These are phyloP conservation scores for Eremophila alpestris DNA, from an alignment of 2,797 vertebrate genomes.

Conservation along the genomic window DNA sequence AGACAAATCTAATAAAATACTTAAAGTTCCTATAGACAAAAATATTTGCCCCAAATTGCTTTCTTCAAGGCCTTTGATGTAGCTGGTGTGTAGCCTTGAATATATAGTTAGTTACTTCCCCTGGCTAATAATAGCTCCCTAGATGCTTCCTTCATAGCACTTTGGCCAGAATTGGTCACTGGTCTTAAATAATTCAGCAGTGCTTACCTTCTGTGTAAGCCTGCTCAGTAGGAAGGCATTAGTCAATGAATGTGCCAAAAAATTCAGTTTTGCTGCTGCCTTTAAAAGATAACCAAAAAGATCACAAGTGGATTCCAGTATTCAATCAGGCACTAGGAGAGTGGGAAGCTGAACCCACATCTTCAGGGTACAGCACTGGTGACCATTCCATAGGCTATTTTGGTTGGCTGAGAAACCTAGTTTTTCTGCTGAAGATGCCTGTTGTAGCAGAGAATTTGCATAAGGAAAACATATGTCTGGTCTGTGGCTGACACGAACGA, in stretches of 20 bases:
- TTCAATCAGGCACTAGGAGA: not conserved
- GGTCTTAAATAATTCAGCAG: not conserved
- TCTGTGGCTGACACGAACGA: not conserved
- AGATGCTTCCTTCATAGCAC: not conserved
- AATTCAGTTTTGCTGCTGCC: not conserved
- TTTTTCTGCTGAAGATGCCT: not conserved
- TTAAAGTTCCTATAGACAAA: not conserved
- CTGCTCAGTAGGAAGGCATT: not conserved
- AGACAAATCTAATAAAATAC: not conserved
- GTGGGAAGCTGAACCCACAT: not conserved
- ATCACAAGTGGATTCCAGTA: not conserved
- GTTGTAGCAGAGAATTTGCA: not conserved
- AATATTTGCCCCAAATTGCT: not conserved
- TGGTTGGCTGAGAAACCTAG: not conserved
- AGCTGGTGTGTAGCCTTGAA: not conserved
- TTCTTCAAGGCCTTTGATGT: not conserved
- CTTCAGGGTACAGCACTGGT: not conserved
- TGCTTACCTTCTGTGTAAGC: not conserved
- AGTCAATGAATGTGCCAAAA: not conserved
- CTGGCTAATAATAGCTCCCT: not conserved
- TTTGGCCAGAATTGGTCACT: not conserved
- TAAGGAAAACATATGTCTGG: not conserved
- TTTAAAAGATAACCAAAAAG: not conserved
- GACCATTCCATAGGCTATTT: not conserved
- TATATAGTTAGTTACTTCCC: not conserved